Conservation (phyloP, 1,140 invertebrate genomes). For the Scaptodrosophila lebanonensis region DNA sequence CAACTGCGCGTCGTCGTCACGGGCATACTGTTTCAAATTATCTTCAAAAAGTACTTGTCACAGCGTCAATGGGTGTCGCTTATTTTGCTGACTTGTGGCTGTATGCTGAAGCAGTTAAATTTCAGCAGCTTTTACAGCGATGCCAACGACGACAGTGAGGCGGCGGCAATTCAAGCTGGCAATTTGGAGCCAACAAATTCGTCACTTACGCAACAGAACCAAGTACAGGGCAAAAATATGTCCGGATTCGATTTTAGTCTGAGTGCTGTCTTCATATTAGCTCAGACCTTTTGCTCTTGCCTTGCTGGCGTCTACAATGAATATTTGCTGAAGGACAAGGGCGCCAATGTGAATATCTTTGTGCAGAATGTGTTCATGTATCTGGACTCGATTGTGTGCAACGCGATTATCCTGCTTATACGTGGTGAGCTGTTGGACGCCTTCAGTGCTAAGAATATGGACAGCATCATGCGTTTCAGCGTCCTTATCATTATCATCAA, state of each 20-base stretch:
- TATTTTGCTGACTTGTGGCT: conserved; percentile 90
- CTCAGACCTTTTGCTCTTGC: conserved; percentile 94
- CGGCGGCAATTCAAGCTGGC: conserved; percentile 33
- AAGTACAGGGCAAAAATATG: conserved; percentile 77
- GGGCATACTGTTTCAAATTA: conserved; percentile 91
- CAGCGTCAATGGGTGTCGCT: conserved; percentile 93
- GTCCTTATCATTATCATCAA: conserved; percentile 92
- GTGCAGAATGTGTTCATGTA: conserved; percentile 98
- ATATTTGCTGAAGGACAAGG: conserved; percentile 92
- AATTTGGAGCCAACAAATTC: neutral
- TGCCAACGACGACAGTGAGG: conserved; percentile 56
- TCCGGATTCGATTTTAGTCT: conserved; percentile 80
- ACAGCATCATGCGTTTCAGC: conserved; percentile 81
- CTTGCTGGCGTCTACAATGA: conserved; percentile 98
- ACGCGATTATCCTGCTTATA: conserved; percentile 83
- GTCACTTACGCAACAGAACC: neutral
- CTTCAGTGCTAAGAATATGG: conserved; percentile 80
- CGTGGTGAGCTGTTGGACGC: conserved; percentile 82
- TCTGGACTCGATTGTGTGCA: conserved; percentile 94
- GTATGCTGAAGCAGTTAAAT: conserved; percentile 93
- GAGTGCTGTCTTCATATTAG: conserved; percentile 85
- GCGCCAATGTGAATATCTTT: conserved; percentile 90
- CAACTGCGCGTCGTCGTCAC: conserved; percentile 95
- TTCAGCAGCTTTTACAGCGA: conserved; percentile 78
- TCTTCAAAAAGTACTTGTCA: conserved; percentile 92